phyloP scores from a whole-genome alignment of 2,113 vertebrate species.

The Athene noctua region DNA sequence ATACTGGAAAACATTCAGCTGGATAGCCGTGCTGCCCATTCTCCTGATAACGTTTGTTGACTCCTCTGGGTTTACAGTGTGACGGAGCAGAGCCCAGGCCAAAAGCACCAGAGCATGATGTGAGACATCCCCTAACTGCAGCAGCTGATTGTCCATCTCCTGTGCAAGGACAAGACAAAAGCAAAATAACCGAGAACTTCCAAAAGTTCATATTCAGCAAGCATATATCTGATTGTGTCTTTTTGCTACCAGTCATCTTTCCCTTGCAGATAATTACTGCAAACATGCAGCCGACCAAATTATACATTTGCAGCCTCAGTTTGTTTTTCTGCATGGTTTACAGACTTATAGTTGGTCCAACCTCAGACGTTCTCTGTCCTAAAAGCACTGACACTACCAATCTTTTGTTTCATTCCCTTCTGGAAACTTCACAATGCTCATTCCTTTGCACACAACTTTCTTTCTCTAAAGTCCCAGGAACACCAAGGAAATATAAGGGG shows the following conservation, averaged over 20 bases:
- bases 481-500: neutral
- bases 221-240: accelerated
- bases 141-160: slow-evolving; percentile 91
- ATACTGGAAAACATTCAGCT: slow-evolving; percentile 92
- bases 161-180: slow-evolving; percentile 43
- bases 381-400: neutral
- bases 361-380: neutral
- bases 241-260: neutral
- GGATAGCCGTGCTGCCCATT: slow-evolving; percentile 88
- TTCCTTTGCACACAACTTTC: neutral
- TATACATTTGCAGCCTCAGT: neutral
- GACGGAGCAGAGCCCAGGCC: slow-evolving; percentile 93
- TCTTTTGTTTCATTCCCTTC: neutral
- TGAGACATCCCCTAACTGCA: slow-evolving; percentile 89
- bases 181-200: neutral
- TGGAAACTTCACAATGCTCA: neutral
- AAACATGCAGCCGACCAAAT: neutral
- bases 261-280: neutral
- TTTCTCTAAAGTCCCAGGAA: neutral
- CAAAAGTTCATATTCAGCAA: neutral
- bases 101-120: slow-evolving; percentile 91
- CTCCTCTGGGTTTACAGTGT: slow-evolving; percentile 88
- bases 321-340: neutral
- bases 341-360: neutral
- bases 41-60: slow-evolving; percentile 79